Evolutionary conservation across 2,113 vertebrate species (phyloP).

Genomic region (Prionailurus viverrinus): DNA sequence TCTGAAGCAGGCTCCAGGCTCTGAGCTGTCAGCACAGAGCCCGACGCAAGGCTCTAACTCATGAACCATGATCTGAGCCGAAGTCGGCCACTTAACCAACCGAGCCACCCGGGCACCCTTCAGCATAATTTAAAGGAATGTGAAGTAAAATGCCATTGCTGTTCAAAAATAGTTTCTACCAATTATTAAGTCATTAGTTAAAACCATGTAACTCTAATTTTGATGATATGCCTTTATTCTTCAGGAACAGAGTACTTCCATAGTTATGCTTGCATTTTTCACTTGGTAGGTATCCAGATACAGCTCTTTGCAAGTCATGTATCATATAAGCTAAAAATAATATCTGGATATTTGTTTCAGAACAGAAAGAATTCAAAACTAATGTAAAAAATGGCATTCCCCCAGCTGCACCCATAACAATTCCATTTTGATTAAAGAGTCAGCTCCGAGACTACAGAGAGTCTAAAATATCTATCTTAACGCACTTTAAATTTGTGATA

Average conservation of each 20-base stretch:
- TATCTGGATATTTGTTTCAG: slow-evolving; percentile 78
- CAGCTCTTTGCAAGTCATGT: slow-evolving; percentile 72
- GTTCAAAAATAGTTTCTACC: slow-evolving; percentile 2
- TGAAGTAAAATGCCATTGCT: not conserved
- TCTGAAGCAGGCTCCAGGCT: no score
- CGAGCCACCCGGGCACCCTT: no score
- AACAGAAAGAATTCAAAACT: slow-evolving; percentile 77
- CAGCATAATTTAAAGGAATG: not conserved
- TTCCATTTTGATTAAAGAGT: slow-evolving; percentile 44
- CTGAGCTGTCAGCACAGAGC: no score
- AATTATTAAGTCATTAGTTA: slow-evolving; percentile 71
- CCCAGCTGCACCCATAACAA: slow-evolving; percentile 52
- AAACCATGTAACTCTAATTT: slow-evolving; percentile 57
- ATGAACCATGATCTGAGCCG: no score
- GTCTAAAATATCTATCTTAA: not conserved
- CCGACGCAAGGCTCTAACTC: no score
- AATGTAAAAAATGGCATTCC: slow-evolving; percentile 68
- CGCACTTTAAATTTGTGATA: not conserved
- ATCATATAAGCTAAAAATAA: slow-evolving; percentile 79
- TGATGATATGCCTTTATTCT: slow-evolving; percentile 45
- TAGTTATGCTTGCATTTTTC: slow-evolving; percentile 62
- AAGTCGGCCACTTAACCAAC: no score
- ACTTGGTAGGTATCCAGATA: slow-evolving; percentile 74
- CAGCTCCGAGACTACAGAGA: slow-evolving; percentile 43
- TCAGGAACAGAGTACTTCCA: slow-evolving; percentile 50